phyloP scores from a whole-genome alignment of 2,113 vertebrate genomes.

The Ellobius talpinus region DNA sequence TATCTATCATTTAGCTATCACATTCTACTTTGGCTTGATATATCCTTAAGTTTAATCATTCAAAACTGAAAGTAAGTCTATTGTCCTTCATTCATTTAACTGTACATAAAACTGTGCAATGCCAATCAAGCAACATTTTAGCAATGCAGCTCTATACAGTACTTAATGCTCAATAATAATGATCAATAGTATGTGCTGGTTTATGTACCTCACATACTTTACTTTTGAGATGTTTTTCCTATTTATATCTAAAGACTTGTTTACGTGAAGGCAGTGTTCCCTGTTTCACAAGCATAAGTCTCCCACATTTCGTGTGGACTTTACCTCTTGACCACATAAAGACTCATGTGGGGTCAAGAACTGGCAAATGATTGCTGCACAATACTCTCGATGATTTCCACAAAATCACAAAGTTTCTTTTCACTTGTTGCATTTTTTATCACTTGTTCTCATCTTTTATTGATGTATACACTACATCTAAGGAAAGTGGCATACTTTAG shows the following conservation, averaged over 20 bases:
- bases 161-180: too few relatives aligned
- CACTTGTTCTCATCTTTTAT: not conserved
- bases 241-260: not conserved
- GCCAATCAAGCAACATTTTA: not conserved
- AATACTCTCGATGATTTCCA: not conserved
- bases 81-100: not conserved
- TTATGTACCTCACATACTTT: not conserved
- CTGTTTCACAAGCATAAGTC: not conserved
- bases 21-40: not conserved
- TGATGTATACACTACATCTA: not conserved
- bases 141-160: not conserved
- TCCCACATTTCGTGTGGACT: rapidly evolving
- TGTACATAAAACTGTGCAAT: not conserved
- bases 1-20: too few relatives aligned
- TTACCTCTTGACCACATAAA: not conserved
- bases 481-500: conserved; percentile 29
- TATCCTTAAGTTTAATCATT: not conserved
- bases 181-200: not conserved
- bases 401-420: not conserved
- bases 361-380: too few relatives aligned
- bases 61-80: not conserved
- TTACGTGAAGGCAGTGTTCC: not conserved
- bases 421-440: not conserved
- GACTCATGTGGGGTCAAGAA: not conserved
- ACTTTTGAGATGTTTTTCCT: not conserved